Evolutionary conservation across 2,797 vertebrate species (phyloP), one percentile per base, ranked within the genome.

Genomic region (Danionella dracula): DNA sequence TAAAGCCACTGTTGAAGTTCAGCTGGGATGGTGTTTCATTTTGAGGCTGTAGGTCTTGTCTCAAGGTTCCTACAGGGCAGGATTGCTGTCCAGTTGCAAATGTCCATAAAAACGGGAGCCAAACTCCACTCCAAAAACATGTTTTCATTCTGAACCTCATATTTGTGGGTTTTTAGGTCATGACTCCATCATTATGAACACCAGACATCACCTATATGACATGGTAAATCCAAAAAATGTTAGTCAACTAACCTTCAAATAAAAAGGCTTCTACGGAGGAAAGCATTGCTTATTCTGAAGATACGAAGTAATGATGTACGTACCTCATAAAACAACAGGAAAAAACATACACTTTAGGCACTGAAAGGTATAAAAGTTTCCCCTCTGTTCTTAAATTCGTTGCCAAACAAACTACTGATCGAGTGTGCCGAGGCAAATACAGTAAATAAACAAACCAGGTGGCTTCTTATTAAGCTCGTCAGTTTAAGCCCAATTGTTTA

Each of bases 101-200:
- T 23, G 82, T 29, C 23, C 40, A 66, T 2, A 88, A 67, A 56
- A 83, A 51, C 56, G 85, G 23, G n/a, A 71, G 17, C 46, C 68
- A 68, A 37, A 78, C 34, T 9, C 10, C 34, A 0, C 42, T 66
- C 32, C 61, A 50, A 31, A 83, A 2, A 34, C 11, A 34, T 12
- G 44, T 34, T 34, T 9, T 71, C 3, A 4, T 46, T 38, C 27
- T 54, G 19, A 40, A 23, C 40, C 19, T 16, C 66, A 66, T 71
- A 59, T 50, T 23, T 23, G 54, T 57, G n/a, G 27, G 10, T 5
- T 42, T 44, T 57, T n/a, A 44, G 55, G 23, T 57, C 23, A 57
- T 38, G 8, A 21, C 19, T 42, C 21, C 13, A 41, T 57, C 17
- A 23, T 11, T 19, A 42, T 31, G 4, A 29, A 7, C 11, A 13